phyloP scores from a whole-genome alignment of 53 echinoderm and acorn worm genomes.

The Holothuria scabra region DNA sequence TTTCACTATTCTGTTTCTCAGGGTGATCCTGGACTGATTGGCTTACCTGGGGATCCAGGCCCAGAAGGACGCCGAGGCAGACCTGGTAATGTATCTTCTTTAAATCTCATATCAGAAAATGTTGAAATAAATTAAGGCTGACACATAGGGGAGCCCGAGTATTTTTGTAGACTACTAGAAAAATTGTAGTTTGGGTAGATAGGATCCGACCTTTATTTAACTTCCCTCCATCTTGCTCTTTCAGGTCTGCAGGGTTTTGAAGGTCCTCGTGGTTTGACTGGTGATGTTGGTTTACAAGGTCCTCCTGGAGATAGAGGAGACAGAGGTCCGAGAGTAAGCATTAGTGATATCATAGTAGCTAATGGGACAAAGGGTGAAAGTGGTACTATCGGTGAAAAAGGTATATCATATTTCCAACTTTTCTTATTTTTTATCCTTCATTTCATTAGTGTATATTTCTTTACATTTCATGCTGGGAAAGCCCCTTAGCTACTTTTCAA shows the following conservation, averaged over 20 bases:
- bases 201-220: too few relatives aligned
- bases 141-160: too few relatives aligned
- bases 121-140: too few relatives aligned
- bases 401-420: background rate
- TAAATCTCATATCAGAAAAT: too few relatives aligned
- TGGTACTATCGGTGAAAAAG: background rate
- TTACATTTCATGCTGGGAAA: too few relatives aligned
- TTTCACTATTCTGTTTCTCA: background rate
- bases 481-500: too few relatives aligned
- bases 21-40: constrained; percentile 1
- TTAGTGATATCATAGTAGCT: background rate
- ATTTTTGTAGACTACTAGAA: too few relatives aligned
- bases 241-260: background rate
- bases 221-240: background rate
- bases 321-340: background rate
- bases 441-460: too few relatives aligned
- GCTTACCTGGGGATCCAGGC: background rate
- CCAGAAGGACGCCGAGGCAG: background rate
- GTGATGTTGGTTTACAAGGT: background rate
- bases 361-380: constrained; percentile 28
- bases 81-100: background rate
- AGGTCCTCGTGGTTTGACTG: background rate
- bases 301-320: background rate
- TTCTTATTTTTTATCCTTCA: too few relatives aligned
- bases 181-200: too few relatives aligned